Conservation (phyloP, 1,140 invertebrate genomes). For the Palaemon carinicauda region DNA sequence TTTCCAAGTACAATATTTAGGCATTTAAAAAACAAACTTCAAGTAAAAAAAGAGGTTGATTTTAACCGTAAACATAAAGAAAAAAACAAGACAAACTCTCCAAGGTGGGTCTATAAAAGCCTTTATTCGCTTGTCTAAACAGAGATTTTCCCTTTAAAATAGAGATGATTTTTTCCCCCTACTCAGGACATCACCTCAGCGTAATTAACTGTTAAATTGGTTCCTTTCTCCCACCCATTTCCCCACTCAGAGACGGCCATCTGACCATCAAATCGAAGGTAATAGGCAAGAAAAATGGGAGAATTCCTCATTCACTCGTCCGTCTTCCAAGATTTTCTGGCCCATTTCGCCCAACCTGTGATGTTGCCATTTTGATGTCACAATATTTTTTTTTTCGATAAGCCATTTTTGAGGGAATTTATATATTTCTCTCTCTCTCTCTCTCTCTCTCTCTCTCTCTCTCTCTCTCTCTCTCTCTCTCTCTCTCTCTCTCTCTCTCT, state of each 20-base stretch:
- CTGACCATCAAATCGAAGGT: constrained; percentile 54
- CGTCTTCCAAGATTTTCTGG: constrained; percentile 42
- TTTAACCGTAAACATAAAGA: no score
- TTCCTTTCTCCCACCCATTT: constrained; percentile 31
- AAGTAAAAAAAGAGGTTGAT: no score
- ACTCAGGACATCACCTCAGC: constrained; percentile 6
- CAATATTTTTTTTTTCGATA: background rate
- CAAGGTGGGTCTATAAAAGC: background rate
- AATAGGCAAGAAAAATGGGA: constrained; percentile 52
- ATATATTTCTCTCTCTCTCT: constrained; percentile 4
- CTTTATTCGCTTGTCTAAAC: constrained; percentile 30
- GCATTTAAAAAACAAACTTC: no score
- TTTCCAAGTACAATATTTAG: no score
- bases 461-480: background rate
- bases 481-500: no score
- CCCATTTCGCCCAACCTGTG: constrained; percentile 20
- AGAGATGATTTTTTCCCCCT: background rate
- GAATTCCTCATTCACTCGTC: constrained; percentile 44
- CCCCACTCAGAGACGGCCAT: constrained; percentile 42
- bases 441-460: constrained; percentile 9
- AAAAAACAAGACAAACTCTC: no score
- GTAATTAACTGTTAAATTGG: constrained; percentile 54
- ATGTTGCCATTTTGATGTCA: constrained; percentile 16
- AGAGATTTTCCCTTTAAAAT: constrained; percentile 3
- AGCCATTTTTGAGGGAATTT: background rate